Evolutionary conservation across 2,797 vertebrate genomes (phyloP).

Genomic region (Gadopsis marmoratus): DNA sequence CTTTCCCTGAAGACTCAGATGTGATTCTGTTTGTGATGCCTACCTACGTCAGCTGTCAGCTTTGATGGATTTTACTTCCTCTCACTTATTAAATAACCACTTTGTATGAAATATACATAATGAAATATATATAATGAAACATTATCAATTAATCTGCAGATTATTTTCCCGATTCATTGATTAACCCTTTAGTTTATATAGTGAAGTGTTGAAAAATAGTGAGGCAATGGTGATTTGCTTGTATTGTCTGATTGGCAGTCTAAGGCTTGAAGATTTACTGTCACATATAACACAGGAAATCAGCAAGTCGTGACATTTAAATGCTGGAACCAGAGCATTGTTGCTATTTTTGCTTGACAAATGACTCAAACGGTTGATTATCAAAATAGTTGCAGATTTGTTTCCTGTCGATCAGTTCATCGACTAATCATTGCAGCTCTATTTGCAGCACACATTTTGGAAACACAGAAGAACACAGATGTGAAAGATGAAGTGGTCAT

Average conservation of each 20-base stretch:
- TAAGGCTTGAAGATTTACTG: neutral
- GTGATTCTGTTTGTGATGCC: constrained; percentile 27
- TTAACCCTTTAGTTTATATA: neutral
- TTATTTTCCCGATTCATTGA: neutral
- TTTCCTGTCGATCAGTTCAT: too few species aligned
- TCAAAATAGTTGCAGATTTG: too few species aligned
- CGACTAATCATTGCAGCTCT: too few species aligned
- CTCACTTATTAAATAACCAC: neutral
- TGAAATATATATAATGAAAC: too few species aligned
- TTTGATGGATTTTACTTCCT: neutral
- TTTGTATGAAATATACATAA: too few species aligned
- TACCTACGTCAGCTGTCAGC: constrained; percentile 19
- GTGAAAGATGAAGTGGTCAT: too few species aligned
- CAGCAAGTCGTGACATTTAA: neutral
- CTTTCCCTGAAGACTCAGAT: neutral
- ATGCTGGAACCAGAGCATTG: neutral
- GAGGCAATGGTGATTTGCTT: too few species aligned
- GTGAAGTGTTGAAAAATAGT: neutral
- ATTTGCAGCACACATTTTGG: too few species aligned
- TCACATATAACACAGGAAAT: neutral
- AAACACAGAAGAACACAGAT: too few species aligned
- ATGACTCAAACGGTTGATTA: too few species aligned
- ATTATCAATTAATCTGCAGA: neutral
- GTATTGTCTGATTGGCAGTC: neutral
- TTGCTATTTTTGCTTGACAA: neutral